A percentile compares a stretch with the other conserved stretches of the same genome.
phyloP scores from a whole-genome alignment of 2,888 invertebrate species.

The Mystacides longicornis region DNA sequence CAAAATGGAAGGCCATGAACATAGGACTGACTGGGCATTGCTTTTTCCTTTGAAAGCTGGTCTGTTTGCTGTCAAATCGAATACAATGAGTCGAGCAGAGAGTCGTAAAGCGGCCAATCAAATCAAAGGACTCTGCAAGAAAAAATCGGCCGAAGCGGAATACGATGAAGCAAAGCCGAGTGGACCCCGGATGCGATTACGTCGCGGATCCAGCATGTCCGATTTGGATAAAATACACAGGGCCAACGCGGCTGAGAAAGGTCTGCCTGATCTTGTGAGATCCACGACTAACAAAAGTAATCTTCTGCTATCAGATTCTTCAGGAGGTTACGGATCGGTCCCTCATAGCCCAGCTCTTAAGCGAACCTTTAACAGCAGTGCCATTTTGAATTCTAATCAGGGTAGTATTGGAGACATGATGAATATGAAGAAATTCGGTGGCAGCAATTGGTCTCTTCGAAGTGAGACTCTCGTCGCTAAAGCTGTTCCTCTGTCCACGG shows the following conservation, averaged over 20 bases:
- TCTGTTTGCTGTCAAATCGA: slow-evolving; percentile 48
- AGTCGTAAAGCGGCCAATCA: slow-evolving; percentile 27
- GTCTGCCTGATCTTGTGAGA: slow-evolving; percentile 42
- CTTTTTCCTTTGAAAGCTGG: slow-evolving; percentile 51
- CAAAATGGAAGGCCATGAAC: slow-evolving; percentile 29
- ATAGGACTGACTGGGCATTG: slow-evolving; percentile 51
- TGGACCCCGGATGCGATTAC: slow-evolving; percentile 46
- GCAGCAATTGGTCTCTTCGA: slow-evolving; percentile 61
- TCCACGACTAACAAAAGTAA: slow-evolving; percentile 42
- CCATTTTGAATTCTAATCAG: slow-evolving; percentile 41
- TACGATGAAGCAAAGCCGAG: slow-evolving; percentile 27
- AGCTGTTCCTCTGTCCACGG: slow-evolving; percentile 67
- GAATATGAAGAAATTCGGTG: slow-evolving; percentile 67
- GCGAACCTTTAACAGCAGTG: slow-evolving; percentile 36
- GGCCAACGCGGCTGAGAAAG: slow-evolving; percentile 24
- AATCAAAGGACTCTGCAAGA: slow-evolving; percentile 29
- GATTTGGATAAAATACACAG: slow-evolving; percentile 57
- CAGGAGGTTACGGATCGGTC: slow-evolving; percentile 35
- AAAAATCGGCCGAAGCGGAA: slow-evolving; percentile 26
- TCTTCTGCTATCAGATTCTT: slow-evolving; percentile 34
- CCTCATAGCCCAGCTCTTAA: slow-evolving; percentile 48
- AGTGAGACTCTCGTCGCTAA: slow-evolving; percentile 66
- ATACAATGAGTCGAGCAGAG: slow-evolving; percentile 31
- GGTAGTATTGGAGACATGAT: slow-evolving; percentile 73
- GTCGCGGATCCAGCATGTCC: slow-evolving; percentile 65